phyloP scores from a whole-genome alignment of 2,888 invertebrate genomes.

The Artemia sp. region DNA sequence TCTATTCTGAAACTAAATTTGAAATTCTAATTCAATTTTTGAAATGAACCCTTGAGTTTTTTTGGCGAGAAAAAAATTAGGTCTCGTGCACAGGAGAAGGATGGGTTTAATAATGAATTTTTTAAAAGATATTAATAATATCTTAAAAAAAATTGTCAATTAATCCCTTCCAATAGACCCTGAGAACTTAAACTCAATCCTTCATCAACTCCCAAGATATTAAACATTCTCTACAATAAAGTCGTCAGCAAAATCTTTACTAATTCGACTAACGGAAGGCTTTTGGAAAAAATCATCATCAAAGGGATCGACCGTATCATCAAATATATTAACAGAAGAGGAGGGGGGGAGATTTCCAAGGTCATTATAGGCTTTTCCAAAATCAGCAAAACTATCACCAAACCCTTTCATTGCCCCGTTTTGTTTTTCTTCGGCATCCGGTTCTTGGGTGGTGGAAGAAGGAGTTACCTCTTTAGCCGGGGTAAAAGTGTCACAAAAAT shows the following conservation, averaged over 20 bases:
- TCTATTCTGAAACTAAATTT: too few relatives aligned
- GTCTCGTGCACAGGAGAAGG: too few relatives aligned
- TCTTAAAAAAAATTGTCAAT: too few relatives aligned
- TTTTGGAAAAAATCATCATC: constrained; percentile 60
- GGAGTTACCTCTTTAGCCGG: neutral
- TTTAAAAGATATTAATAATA: too few relatives aligned
- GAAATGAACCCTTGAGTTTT: too few relatives aligned
- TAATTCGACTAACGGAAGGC: constrained; percentile 8
- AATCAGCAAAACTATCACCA: constrained; percentile 12
- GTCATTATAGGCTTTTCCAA: neutral
- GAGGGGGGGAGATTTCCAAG: constrained; percentile 51
- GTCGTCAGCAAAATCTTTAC: neutral
- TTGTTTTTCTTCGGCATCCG: neutral
- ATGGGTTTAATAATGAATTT: too few relatives aligned
- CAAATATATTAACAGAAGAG: constrained; percentile 75
- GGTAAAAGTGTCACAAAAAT: neutral
- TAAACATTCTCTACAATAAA: neutral
- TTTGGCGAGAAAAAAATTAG: too few relatives aligned
- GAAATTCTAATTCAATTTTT: too few relatives aligned
- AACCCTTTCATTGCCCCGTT: neutral
- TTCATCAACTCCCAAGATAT: neutral
- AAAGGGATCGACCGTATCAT: constrained; percentile 67
- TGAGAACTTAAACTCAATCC: too few relatives aligned
- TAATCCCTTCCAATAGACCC: too few relatives aligned
- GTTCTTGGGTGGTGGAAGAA: neutral